Conservation (phyloP, 1,140 invertebrate species). For the Cephus cinctus region DNA sequence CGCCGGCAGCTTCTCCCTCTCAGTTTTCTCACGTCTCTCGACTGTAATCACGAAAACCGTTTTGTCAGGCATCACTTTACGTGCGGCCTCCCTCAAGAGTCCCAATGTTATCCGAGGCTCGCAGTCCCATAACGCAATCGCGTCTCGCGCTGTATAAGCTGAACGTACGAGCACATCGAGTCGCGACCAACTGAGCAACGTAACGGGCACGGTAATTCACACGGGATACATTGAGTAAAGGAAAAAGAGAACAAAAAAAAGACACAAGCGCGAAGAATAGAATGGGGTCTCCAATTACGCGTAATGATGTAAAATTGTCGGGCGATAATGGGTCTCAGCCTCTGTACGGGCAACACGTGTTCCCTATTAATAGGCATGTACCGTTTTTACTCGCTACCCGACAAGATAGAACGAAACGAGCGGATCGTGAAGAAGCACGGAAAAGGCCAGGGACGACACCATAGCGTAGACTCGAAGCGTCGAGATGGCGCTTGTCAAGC, state of each 20-base stretch:
- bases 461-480: background rate
- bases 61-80: no score
- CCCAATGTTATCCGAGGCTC: no score
- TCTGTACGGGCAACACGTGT: constrained; percentile 28
- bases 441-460: constrained; percentile 10
- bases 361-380: constrained; percentile 37
- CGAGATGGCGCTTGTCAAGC: constrained; percentile 25
- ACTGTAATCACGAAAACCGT: no score
- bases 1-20: no score
- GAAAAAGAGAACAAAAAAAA: background rate
- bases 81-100: no score
- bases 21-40: no score
- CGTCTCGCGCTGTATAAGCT: no score
- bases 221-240: background rate
- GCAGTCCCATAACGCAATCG: no score
- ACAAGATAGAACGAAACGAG: background rate
- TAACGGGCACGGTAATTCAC: background rate
- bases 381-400: constrained; percentile 28
- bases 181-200: no score
- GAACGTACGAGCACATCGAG: no score
- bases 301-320: constrained; percentile 42
- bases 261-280: constrained; percentile 7
- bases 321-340: constrained; percentile 31
- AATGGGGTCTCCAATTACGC: constrained; percentile 33
- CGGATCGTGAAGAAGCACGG: constrained; percentile 9